Conservation (phyloP, 1,140 invertebrate genomes). For the Megalonaias nervosa region DNA sequence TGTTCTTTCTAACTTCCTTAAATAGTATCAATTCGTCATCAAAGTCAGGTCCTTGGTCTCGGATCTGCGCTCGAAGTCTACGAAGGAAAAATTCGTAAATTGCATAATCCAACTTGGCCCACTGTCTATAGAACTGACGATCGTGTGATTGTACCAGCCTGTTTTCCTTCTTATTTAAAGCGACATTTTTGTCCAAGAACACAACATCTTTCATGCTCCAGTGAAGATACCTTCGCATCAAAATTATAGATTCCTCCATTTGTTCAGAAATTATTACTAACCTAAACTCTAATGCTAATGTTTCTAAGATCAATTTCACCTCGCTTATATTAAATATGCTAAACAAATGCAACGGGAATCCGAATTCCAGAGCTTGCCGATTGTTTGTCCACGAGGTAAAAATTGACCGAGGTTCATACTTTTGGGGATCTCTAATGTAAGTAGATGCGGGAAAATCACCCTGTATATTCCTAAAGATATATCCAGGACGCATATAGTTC, state of each 20-base stretch:
- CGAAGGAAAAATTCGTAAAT: conserved; percentile 13
- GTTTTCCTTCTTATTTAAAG: background rate
- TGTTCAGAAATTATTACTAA: conserved; percentile 44
- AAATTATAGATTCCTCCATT: conserved; percentile 46
- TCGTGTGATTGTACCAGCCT: conserved; percentile 1
- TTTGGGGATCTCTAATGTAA: conserved; percentile 35
- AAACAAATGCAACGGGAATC: conserved; percentile 22
- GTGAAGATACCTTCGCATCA: conserved; percentile 37
- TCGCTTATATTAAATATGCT: conserved; percentile 5
- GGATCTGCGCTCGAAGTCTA: conserved; percentile 7
- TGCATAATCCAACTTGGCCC: conserved; percentile 10
- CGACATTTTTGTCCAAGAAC: conserved; percentile 36
- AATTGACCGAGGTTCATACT: conserved; percentile 29
- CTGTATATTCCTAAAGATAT: conserved; percentile 20
- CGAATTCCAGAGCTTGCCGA: conserved; percentile 48
- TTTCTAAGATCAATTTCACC: conserved; percentile 14
- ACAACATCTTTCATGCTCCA: conserved; percentile 45
- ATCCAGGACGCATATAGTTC: conserved; percentile 29
- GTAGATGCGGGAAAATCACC: conserved; percentile 25
- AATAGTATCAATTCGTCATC: conserved; percentile 5
- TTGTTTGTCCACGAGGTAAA: conserved; percentile 32
- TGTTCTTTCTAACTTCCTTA: conserved; percentile 2
- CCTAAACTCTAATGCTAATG: conserved; percentile 40
- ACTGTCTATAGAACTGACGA: conserved; percentile 1
- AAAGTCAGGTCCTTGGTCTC: conserved; percentile 8